phyloP scores from a whole-genome alignment of 2,888 invertebrate genomes.

The Hyalella azteca region DNA sequence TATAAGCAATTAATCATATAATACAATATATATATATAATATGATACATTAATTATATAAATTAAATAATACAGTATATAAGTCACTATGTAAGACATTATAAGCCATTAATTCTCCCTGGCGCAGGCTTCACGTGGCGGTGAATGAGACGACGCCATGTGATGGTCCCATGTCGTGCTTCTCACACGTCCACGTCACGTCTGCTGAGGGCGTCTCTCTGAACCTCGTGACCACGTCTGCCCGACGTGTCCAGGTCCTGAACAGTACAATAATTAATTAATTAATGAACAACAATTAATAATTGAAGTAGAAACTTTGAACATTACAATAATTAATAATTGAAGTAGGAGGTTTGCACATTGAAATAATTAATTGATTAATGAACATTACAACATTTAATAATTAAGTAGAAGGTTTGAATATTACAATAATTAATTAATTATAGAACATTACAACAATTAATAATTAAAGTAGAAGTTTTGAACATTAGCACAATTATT shows the following conservation, averaged over 20 bases:
- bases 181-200: neutral
- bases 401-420: neutral
- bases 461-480: neutral
- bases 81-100: neutral
- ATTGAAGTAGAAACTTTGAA: neutral
- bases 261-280: neutral
- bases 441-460: too few species aligned
- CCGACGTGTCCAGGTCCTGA: neutral
- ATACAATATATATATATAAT: neutral
- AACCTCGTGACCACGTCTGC: neutral
- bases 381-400: neutral
- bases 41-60: neutral
- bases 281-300: neutral
- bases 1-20: neutral
- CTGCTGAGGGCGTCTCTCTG: neutral
- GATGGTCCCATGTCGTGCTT: neutral
- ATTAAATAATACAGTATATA: neutral
- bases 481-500: neutral
- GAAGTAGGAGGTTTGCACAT: neutral
- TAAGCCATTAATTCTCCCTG: neutral
- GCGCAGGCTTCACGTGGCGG: neutral
- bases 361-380: neutral
- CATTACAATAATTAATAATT: neutral
- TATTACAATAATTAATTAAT: too few species aligned
- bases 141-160: neutral